These are phyloP conservation scores for Drosophila parabipectinata DNA, from an alignment of 1,140 invertebrate species.

Conservation along the genomic window DNA sequence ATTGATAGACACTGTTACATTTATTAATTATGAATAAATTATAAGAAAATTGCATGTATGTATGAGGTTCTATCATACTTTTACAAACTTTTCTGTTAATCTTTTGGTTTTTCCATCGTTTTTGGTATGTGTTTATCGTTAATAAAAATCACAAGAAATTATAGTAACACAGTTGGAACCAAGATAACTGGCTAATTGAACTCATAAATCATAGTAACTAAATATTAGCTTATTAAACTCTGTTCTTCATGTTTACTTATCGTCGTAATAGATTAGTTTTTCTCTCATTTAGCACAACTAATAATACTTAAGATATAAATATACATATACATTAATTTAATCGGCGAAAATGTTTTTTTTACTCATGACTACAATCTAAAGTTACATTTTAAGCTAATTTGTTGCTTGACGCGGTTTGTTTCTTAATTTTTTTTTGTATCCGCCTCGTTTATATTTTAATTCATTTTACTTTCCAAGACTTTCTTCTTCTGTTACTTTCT, in stretches of 20 bases:
- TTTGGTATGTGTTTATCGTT: slow-evolving; percentile 36
- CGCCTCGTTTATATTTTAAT: slow-evolving; percentile 4
- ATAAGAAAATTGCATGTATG: slow-evolving; percentile 19
- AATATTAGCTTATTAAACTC: slow-evolving; percentile 11
- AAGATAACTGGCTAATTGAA: slow-evolving; percentile 54
- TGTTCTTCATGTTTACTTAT: slow-evolving; percentile 6
- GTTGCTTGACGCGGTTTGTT: slow-evolving; percentile 26
- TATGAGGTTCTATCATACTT: slow-evolving; percentile 10
- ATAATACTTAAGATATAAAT: slow-evolving; percentile 47
- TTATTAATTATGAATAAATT: slow-evolving; percentile 47
- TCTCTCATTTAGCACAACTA: slow-evolving; percentile 14
- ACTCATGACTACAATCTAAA: slow-evolving; percentile 47
- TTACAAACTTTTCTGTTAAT: slow-evolving; percentile 44
- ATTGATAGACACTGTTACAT: slow-evolving; percentile 50
- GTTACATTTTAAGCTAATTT: slow-evolving; percentile 52
- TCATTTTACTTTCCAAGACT: slow-evolving; percentile 7
- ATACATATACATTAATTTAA: slow-evolving; percentile 23
- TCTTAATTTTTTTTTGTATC: not conserved
- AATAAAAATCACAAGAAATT: slow-evolving; percentile 73
- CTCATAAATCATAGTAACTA: slow-evolving; percentile 40
- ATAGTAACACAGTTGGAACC: slow-evolving; percentile 66
- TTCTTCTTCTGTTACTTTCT: slow-evolving; percentile 9
- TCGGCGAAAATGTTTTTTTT: slow-evolving; percentile 36
- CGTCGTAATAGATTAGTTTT: slow-evolving; percentile 14
- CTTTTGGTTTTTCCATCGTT: slow-evolving; percentile 32